A percentile compares a stretch with the other conserved stretches of the same genome.
Evolutionary conservation across 2,888 invertebrate species (phyloP).

Genomic region (Dryomyza anilis): DNA sequence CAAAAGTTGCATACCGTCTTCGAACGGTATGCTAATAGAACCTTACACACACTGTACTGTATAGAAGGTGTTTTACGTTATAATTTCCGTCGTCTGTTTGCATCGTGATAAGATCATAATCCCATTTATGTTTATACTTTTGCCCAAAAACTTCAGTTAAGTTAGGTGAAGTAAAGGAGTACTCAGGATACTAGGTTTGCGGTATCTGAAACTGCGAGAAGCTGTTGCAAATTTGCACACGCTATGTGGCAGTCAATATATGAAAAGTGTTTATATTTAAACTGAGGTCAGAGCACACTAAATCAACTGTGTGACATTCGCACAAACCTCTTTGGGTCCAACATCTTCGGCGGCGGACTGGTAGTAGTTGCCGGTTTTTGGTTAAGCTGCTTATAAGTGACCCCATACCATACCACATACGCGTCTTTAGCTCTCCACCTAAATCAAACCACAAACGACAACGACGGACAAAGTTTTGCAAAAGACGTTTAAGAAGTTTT

Average conservation of each 20-base stretch:
- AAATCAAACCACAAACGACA: neutral
- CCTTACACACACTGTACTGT: slow-evolving; percentile 10
- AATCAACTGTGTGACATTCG: slow-evolving; percentile 55
- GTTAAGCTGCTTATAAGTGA: slow-evolving; percentile 24
- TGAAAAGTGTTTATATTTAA: slow-evolving; percentile 56
- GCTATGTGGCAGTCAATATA: slow-evolving; percentile 25
- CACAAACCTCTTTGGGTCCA: slow-evolving; percentile 33
- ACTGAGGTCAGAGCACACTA: slow-evolving; percentile 61
- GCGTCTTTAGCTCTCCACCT: neutral
- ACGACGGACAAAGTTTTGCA: slow-evolving; percentile 1
- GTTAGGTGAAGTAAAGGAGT: neutral
- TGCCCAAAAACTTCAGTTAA: slow-evolving; percentile 36
- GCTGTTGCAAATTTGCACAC: slow-evolving; percentile 23
- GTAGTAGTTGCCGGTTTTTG: neutral
- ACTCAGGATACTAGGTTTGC: slow-evolving; percentile 31
- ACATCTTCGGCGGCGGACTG: neutral
- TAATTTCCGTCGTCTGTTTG: slow-evolving; percentile 50
- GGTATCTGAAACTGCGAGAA: slow-evolving; percentile 8
- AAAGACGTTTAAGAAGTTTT: slow-evolving; percentile 27
- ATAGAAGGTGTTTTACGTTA: slow-evolving; percentile 58
- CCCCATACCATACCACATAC: neutral
- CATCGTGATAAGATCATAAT: slow-evolving; percentile 62
- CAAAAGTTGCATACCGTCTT: slow-evolving; percentile 38
- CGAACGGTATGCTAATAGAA: slow-evolving; percentile 34
- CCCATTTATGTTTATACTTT: slow-evolving; percentile 60